A percentile compares a stretch with the other conserved stretches of the same genome.
phyloP scores from a whole-genome alignment of 2,797 vertebrate species.

The Spheniscus humboldti region DNA sequence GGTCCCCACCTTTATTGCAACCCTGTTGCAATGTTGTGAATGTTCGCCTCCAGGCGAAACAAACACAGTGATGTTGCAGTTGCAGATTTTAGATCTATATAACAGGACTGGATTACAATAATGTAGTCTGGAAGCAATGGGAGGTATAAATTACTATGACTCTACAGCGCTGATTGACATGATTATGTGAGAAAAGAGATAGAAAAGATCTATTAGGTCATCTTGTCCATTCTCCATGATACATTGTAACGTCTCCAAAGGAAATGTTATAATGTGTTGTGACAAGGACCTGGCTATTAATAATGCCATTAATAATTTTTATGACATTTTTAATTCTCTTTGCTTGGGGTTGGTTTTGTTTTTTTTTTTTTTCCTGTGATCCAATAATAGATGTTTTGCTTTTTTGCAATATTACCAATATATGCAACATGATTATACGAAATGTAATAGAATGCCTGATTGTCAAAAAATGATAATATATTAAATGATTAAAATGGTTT shows the following conservation, averaged over 20 bases:
- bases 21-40: neutral
- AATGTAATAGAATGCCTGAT: neutral
- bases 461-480: neutral
- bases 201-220: conserved; percentile 29
- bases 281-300: conserved; percentile 19
- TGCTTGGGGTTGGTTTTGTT: neutral
- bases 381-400: neutral
- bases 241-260: conserved; percentile 1
- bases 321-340: conserved; percentile 8
- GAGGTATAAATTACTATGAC: conserved; percentile 7
- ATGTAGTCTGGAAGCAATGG: neutral
- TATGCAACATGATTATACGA: neutral
- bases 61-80: neutral
- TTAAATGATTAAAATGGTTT: neutral
- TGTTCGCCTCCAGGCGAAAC: neutral
- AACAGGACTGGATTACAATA: neutral
- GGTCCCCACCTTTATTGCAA: neutral
- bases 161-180: neutral
- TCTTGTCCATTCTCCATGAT: conserved; percentile 21
- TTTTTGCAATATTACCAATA: neutral
- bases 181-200: conserved; percentile 29
- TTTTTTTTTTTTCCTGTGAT: neutral
- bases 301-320: conserved; percentile 19
- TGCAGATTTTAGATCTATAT: neutral
- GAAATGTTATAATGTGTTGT: conserved; percentile 15